Base-by-base conservation (phyloP, 2,888 invertebrate genomes). In the Rhamnusium bicolor region DNA sequence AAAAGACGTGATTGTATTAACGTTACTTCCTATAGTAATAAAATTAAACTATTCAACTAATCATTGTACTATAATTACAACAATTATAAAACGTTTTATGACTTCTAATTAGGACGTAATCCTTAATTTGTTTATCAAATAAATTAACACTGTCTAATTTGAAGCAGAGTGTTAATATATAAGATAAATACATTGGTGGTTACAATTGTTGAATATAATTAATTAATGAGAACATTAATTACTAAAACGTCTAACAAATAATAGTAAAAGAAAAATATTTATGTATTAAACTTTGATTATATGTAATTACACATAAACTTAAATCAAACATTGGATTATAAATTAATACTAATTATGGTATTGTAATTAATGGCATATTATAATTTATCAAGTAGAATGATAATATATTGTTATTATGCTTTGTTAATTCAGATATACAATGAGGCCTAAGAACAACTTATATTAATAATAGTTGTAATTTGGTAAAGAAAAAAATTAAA, bases 171-270 rank as follows among this genome's bases (percentile, higher is more conserved):
- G 61, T 21, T 61, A 58, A 61, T 61, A 32, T 65, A 19, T 32
- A 65, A 65, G 65, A 65, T 65, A 65, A 65, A 53, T 32, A 29
- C 16, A 51, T 40, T 21, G 29, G 18, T 53, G 65, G 65, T 54
- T 32, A 65, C 32, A 51, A 53, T 24, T 47, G 63, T 63, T 49
- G 51, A 24, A 63, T 29, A 10, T 63, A 63, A 58, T 61, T 65
- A 53, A 53, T 65, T 65, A 53, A 29, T 53, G 53, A 18, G 32
- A 65, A 49, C 65, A 53, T 53, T 54, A 54, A 65, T 65, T 65
- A 53, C 32, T 53, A 7, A 51, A 53, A 53, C 53, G n/a, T 32
- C 29, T 65, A 32, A 53, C 65, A 53, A 65, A 65, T 40, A 61
- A 46, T 53, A 18, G n/a, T 27, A n/a, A n/a, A 27, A 65, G 18